These are phyloP conservation scores for Formica exsecta DNA, from an alignment of 1,140 invertebrate genomes.

Conservation along the genomic window DNA sequence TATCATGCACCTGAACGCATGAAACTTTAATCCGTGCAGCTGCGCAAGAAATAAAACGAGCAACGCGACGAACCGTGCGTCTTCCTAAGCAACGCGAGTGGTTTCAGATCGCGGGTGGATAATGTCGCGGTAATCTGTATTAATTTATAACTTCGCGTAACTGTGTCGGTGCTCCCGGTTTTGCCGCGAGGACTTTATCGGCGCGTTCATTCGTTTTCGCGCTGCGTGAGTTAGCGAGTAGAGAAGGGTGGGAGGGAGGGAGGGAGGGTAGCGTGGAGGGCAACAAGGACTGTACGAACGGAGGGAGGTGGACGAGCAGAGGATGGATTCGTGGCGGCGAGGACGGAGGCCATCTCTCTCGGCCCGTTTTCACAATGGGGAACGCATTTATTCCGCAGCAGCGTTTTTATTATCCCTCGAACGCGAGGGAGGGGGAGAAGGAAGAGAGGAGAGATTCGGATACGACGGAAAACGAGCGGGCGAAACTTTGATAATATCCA, in stretches of 20 bases:
- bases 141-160: constrained; percentile 66
- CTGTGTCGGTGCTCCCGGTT: constrained; percentile 13
- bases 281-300: neutral
- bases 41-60: constrained; percentile 52
- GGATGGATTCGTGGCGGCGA: constrained; percentile 49
- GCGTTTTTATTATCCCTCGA: constrained; percentile 76
- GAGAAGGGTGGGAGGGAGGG: too few species aligned
- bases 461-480: constrained; percentile 38
- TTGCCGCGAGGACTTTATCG: constrained; percentile 65
- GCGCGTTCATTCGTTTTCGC: constrained; percentile 61
- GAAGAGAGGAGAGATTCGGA: neutral
- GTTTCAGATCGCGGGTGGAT: constrained; percentile 48
- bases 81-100: neutral
- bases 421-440: neutral
- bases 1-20: neutral
- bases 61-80: neutral
- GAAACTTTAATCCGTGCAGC: constrained; percentile 29
- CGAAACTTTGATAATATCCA: constrained; percentile 82
- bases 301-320: constrained; percentile 9
- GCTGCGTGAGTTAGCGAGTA: neutral
- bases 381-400: constrained; percentile 76
- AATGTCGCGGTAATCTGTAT: constrained; percentile 68
- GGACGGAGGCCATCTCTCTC: constrained; percentile 54
- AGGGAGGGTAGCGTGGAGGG: constrained; percentile 17
- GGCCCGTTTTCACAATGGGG: constrained; percentile 67